Evolutionary conservation across 2,797 vertebrate species (phyloP), one percentile per base, ranked within the genome.

Genomic region (Hemitrygon akajei): DNA sequence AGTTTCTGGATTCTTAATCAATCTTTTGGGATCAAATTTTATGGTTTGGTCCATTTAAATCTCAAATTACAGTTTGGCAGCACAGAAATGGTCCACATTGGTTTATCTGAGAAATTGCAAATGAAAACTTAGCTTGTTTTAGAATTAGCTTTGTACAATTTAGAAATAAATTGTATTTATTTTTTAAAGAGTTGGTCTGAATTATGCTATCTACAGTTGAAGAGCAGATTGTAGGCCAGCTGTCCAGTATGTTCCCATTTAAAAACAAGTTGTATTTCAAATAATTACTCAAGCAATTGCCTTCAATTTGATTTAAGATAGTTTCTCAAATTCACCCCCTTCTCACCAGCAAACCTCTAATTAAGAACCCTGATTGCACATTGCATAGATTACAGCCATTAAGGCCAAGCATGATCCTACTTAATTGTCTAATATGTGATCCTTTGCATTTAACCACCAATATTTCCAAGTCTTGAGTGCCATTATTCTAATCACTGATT

Each of bases 241-340:
- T 22, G 9, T 58, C 81, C 56, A 10, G 4, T 84, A 12, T 58
- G 16, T n/a, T 66, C 30, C 25, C 2, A 69, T 16, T 18, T 69
- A 10, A 66, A 66, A 37, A 69, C 34, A 63, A 89, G 11, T 34
- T 66, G 18, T 34, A 20, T 37, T 34, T 89, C 69, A 63, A 73
- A 73, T 73, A 73, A 73, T 73, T 6, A 73, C 20, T 87, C 60
- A 79, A 87, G 63, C 84, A 69, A 69, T 66, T 63, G 11, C 66
- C 60, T 89, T 89, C 86, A 89, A 69, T 89, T 89, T 89, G n/a
- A 66, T 37, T 89, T 69, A 89, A 69, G 69, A 89, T 18, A 89
- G 20, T 5, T 63, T 69, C 14, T 89, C 58, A 34, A 34, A 69
- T 37, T 37, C 63, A 69, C 1, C n/a, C n/a, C 60, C 11, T n/a